phyloP scores from a whole-genome alignment of 2,113 vertebrate genomes.

The Pygoscelis adeliae region DNA sequence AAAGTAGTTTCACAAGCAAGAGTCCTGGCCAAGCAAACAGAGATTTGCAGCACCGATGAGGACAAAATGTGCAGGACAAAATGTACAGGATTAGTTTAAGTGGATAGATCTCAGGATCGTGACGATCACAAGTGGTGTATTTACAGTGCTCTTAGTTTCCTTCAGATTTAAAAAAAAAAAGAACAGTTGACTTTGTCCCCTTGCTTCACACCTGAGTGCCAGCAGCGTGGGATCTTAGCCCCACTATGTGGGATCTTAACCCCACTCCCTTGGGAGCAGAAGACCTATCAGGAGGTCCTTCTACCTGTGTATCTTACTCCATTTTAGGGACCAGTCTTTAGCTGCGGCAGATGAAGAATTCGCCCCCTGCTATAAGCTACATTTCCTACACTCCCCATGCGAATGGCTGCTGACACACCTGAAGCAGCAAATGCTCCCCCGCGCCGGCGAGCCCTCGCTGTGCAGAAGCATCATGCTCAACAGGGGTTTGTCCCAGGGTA shows the following conservation, averaged over 20 bases:
- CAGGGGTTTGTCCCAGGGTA: background rate
- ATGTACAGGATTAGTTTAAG: background rate
- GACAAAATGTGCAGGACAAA: background rate
- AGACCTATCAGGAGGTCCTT: background rate
- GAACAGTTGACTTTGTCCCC: background rate
- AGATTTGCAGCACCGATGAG: background rate
- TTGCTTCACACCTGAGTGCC: background rate
- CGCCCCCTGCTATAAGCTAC: background rate
- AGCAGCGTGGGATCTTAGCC: background rate
- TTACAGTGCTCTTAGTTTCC: background rate
- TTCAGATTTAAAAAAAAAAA: background rate
- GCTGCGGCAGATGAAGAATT: background rate
- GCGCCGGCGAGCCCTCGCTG: rapidly evolving
- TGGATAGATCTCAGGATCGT: rapidly evolving
- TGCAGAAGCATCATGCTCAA: rapidly evolving
- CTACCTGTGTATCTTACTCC: rapidly evolving
- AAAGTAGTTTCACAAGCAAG: background rate
- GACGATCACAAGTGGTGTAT: rapidly evolving
- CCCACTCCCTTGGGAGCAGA: background rate
- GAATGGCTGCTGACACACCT: background rate
- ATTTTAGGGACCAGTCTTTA: background rate
- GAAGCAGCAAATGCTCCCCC: background rate
- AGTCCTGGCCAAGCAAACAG: background rate
- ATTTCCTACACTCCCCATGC: background rate
- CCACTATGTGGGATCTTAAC: background rate